Evolutionary conservation across 2,888 invertebrate species (phyloP).

Genomic region (Drosophila niveifrons): DNA sequence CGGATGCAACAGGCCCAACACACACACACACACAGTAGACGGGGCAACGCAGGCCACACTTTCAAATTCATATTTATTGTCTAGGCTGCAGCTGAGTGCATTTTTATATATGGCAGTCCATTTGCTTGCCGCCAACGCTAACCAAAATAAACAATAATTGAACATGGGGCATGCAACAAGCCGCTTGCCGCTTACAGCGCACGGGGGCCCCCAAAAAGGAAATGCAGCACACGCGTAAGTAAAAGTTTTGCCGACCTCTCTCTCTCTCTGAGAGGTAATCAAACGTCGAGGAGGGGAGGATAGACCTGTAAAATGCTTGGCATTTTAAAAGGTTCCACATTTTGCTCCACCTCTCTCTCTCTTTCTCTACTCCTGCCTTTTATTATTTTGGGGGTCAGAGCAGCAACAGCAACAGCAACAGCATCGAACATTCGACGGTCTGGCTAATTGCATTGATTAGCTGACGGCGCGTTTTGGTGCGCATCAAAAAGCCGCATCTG

Average conservation of each 20-base stretch:
- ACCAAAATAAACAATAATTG: conserved; percentile 82
- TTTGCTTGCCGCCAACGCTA: conserved; percentile 67
- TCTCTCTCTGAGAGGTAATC: conserved; percentile 1
- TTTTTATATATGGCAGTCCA: conserved; percentile 79
- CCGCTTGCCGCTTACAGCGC: background rate
- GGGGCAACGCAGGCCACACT: conserved; percentile 56
- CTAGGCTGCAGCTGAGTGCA: conserved; percentile 78
- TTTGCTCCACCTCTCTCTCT: conserved; percentile 15
- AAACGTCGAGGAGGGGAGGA: conserved; percentile 10
- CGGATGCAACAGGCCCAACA: conserved; percentile 30
- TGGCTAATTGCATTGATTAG: conserved; percentile 82
- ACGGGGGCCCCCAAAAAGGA: conserved; percentile 33
- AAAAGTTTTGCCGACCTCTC: conserved; percentile 35
- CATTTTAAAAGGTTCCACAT: conserved; percentile 84
- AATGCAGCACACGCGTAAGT: conserved; percentile 48
- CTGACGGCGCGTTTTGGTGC: conserved; percentile 77
- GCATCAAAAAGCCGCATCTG: conserved; percentile 68
- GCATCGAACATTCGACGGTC: conserved; percentile 29
- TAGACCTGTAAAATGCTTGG: conserved; percentile 72
- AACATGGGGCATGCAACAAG: conserved; percentile 43
- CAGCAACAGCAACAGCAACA: conserved; percentile 16
- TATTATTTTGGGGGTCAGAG: conserved; percentile 63
- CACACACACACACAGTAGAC: background rate
- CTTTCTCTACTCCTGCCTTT: background rate
- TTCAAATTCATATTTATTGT: conserved; percentile 81